Conservation (phyloP, 92 coral and sea anemone genomes). For the Epizoanthus ramosus region DNA sequence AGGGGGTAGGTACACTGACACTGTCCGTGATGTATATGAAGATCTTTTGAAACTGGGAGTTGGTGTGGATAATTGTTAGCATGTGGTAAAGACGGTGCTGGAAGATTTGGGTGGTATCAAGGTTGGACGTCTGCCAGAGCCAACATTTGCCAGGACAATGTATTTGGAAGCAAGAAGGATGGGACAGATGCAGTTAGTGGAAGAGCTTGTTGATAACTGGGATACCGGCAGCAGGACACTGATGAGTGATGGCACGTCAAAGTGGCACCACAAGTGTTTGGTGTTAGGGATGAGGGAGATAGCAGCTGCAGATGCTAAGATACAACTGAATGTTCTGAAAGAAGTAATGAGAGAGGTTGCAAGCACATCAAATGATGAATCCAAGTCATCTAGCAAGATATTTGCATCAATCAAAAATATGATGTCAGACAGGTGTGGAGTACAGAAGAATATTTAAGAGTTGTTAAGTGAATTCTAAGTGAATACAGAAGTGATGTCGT, state of each 20-base stretch:
- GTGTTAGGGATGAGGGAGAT: constrained; percentile 34
- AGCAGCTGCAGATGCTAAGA: constrained; percentile 20
- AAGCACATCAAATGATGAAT: too few relatives aligned
- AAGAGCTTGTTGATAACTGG: background rate
- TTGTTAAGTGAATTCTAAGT: too few relatives aligned
- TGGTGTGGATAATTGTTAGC: constrained; percentile 12
- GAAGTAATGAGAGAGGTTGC: constrained; percentile 9
- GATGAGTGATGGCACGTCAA: constrained; percentile 18
- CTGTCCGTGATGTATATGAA: constrained; percentile 7
- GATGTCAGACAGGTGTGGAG: constrained; percentile 21
- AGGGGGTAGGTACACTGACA: too few relatives aligned
- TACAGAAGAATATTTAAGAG: constrained; percentile 14
- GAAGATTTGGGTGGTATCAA: too few relatives aligned
- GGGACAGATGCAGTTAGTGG: constrained; percentile 13
- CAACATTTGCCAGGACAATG: constrained; percentile 21
- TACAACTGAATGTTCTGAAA: constrained; percentile 20
- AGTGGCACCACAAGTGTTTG: constrained; percentile 7
- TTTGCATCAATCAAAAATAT: constrained; percentile 2
- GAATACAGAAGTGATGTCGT: background rate
- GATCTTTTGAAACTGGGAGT: constrained; percentile 20
- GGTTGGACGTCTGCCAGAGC: constrained; percentile 1
- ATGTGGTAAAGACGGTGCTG: constrained; percentile 22
- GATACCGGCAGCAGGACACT: background rate
- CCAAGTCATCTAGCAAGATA: too few relatives aligned
- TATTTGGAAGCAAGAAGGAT: constrained; percentile 21